These are phyloP conservation scores for Menidia menidia DNA, from an alignment of 2,797 vertebrate genomes.

Conservation along the genomic window DNA sequence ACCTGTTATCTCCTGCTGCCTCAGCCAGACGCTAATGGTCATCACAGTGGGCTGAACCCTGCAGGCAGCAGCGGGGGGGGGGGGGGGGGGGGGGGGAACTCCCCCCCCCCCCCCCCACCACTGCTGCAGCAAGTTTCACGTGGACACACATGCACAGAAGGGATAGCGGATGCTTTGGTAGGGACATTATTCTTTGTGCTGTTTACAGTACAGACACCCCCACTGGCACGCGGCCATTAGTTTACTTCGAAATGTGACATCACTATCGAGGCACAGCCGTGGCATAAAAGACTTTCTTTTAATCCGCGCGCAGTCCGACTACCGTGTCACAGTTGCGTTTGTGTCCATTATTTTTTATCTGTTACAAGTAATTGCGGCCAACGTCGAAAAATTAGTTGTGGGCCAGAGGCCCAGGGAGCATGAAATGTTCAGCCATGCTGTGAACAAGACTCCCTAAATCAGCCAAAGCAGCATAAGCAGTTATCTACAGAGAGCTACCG, in stretches of 20 bases:
- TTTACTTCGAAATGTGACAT: slow-evolving; percentile 42
- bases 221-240: slow-evolving; percentile 41
- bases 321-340: not conserved
- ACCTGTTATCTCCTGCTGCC: slow-evolving; percentile 84
- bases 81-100: not conserved
- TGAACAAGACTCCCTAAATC: slow-evolving; percentile 10
- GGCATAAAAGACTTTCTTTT: not conserved
- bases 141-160: slow-evolving; percentile 16
- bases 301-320: not conserved
- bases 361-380: not conserved
- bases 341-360: slow-evolving; percentile 4
- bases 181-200: slow-evolving; percentile 52
- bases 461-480: not conserved
- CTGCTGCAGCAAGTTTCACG: slow-evolving; percentile 33
- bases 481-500: slow-evolving; percentile 16
- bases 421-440: slow-evolving; percentile 1
- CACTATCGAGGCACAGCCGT: slow-evolving; percentile 14
- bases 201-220: slow-evolving; percentile 14
- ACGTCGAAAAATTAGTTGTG: not conserved
- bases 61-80: slow-evolving; percentile 52
- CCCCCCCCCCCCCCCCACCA: slow-evolving; percentile 9
- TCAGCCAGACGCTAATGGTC: slow-evolving; percentile 85
- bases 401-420: not conserved
- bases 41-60: slow-evolving; percentile 72
- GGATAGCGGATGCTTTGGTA: slow-evolving; percentile 18